Percentiles rank a stretch among this genome's conserved stretches.
Evolutionary conservation across 2,113 vertebrate species (phyloP).

Genomic region (Speoplatyrhinus poulsoni): DNA sequence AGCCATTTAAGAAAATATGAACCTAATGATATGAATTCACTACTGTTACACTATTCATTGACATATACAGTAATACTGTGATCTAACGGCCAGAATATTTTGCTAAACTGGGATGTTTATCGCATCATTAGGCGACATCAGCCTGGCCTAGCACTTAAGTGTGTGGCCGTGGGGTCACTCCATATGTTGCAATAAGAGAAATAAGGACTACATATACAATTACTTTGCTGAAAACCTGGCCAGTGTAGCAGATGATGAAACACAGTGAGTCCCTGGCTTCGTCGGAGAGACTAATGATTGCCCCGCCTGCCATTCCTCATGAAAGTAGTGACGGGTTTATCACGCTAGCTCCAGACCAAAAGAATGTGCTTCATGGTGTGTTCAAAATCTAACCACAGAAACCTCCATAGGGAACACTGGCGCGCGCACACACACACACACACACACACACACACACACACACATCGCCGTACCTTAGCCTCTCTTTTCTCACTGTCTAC

Average conservation of each 20-base stretch:
- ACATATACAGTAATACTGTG: conserved; percentile 38
- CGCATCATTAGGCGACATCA: conserved; percentile 68
- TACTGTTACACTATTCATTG: conserved; percentile 60
- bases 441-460: not conserved
- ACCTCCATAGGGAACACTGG: conserved; percentile 10
- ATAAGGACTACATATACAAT: conserved; percentile 62
- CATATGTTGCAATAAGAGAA: conserved; percentile 60
- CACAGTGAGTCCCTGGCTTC: conserved; percentile 52
- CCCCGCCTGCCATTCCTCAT: conserved; percentile 65
- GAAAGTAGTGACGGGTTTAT: conserved; percentile 76
- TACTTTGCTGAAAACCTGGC: conserved; percentile 67
- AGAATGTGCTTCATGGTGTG: conserved; percentile 64
- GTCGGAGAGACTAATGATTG: conserved; percentile 70
- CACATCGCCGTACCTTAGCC: conserved; percentile 44
- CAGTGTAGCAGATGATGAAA: conserved; percentile 67
- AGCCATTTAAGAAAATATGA: conserved; percentile 53
- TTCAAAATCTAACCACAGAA: conserved; percentile 58
- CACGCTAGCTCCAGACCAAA: conserved; percentile 61
- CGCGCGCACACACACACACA: conserved; percentile 14
- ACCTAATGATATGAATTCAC: conserved; percentile 56
- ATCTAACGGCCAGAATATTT: conserved; percentile 68
- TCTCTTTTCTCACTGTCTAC: conserved; percentile 49
- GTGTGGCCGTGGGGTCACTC: conserved; percentile 60
- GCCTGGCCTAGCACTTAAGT: conserved; percentile 45
- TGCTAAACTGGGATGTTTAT: conserved; percentile 69